Evolutionary conservation across 2,888 invertebrate species (phyloP).

Genomic region (Schizaphis graminum): DNA sequence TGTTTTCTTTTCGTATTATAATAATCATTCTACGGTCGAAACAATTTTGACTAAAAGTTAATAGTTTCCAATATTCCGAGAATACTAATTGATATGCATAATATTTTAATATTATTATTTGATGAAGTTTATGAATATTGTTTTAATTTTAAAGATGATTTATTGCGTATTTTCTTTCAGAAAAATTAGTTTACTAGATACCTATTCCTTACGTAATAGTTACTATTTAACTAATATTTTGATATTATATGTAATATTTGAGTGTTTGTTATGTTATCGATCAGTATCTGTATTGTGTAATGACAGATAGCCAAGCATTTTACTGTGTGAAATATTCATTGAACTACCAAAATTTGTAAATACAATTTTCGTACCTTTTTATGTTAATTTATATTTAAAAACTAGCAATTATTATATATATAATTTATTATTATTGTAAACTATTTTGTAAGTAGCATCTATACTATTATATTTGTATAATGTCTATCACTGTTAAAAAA

Average conservation of each 20-base stretch:
- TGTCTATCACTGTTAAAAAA: constrained; percentile 50
- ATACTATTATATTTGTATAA: constrained; percentile 40
- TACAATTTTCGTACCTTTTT: constrained; percentile 4
- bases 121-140: neutral
- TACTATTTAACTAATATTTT: neutral
- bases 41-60: neutral
- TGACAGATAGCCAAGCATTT: neutral
- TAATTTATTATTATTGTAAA: constrained; percentile 3
- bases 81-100: neutral
- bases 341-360: constrained; percentile 22
- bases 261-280: neutral
- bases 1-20: neutral
- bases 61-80: neutral
- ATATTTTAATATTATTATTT: neutral
- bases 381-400: constrained; percentile 32
- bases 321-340: neutral
- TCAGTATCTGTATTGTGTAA: neutral
- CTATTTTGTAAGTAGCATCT: constrained; percentile 48
- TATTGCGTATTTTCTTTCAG: neutral
- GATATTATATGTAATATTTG: neutral
- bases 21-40: neutral
- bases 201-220: neutral
- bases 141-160: neutral
- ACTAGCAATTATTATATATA: neutral
- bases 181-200: neutral